Base-by-base conservation (phyloP, 2,797 vertebrate species). In the Lateolabrax maculatus region DNA sequence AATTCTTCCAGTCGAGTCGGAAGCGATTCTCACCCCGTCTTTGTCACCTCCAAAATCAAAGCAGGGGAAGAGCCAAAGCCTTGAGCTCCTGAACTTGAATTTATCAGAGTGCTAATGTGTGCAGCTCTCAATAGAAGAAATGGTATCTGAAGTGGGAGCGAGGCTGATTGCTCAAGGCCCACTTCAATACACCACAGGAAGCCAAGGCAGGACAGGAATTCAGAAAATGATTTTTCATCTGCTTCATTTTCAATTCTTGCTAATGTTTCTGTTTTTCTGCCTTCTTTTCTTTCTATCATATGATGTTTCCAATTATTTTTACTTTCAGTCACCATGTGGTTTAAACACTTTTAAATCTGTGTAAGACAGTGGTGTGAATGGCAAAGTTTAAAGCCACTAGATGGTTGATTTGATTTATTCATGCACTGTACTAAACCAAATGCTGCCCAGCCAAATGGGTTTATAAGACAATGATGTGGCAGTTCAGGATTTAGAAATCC, bases 21-120 rank as follows among this genome's bases (percentile, higher is more conserved):
- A 56, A 75, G 78, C 64, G 71, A 82, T 80, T 66, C 58, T 72
- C 77, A 19, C 36, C 13, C 16, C 1, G 9, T 55, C 34, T 80
- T 75, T 78, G 72, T 71, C 75, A 23, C 73, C 34, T 75, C 41
- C n/a, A n/a, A 51, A 87, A 57, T 79, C 71, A 89, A 85, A 85
- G 58, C 72, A 25, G 58, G 53, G 19, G 15, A 39, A 13, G 68
- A 77, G 52, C n/a, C 63, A 19, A 43, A 71, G 62, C 70, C 16
- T 34, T 4, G 63, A 65, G 39, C 51, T 71, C 57, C 73, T 63
- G 62, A 64, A 80, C 71, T 39, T 60, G 62, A 71, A 77, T 77
- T 55, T 82, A 80, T 70, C 48, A 51, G 72, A 84, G 63, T 37
- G 71, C 51, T 76, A 60, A 77, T 64, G 48, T 79, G 57, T 44